Evolutionary conservation across 2,797 vertebrate genomes (phyloP).

Genomic region (Tokudaia tokunoshimensis): DNA sequence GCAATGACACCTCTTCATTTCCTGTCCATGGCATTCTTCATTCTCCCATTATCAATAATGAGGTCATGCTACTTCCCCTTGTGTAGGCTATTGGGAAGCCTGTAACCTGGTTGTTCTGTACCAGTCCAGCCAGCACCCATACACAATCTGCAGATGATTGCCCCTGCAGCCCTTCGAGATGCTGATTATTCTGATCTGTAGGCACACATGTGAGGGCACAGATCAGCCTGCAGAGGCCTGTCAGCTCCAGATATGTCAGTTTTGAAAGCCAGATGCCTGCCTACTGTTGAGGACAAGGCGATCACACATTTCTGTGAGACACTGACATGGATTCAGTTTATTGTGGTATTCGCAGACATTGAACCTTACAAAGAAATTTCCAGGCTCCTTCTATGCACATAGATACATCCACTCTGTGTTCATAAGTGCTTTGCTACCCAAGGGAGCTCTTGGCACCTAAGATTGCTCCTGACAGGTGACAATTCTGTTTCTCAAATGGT

Average conservation of each 20-base stretch:
- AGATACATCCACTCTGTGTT: rapidly evolving
- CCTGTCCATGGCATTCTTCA: background rate
- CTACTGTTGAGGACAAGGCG: background rate
- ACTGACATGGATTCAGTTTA: background rate
- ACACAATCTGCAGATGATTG: background rate
- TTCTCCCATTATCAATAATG: background rate
- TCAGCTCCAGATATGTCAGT: rapidly evolving
- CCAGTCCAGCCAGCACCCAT: background rate
- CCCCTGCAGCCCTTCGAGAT: rapidly evolving
- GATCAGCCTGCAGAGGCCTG: background rate
- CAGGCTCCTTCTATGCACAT: background rate
- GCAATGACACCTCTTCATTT: background rate
- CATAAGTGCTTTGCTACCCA: background rate
- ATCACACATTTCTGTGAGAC: background rate
- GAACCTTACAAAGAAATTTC: background rate
- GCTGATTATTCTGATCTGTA: background rate
- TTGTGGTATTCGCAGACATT: background rate
- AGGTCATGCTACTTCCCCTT: constrained; percentile 23
- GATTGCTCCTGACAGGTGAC: background rate
- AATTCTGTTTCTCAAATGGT: background rate
- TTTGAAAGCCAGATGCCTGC: background rate
- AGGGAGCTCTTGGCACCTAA: background rate
- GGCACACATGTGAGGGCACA: rapidly evolving
- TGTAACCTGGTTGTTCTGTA: background rate
- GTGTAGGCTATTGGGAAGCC: background rate